Evolutionary conservation across 2,113 vertebrate species (phyloP).

Genomic region (Lasiurus cinereus): DNA sequence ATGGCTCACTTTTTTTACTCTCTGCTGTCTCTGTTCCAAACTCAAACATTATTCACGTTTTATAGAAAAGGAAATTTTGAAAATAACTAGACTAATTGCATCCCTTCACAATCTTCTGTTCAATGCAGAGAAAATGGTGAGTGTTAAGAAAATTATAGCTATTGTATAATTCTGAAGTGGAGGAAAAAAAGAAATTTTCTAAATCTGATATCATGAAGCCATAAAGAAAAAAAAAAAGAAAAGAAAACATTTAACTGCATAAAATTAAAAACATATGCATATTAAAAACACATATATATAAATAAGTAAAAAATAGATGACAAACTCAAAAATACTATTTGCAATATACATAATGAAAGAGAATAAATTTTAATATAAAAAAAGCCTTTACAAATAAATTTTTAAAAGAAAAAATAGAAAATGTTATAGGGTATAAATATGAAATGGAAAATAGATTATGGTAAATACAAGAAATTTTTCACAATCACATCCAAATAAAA

Average conservation of each 20-base stretch:
- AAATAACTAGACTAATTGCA: neutral
- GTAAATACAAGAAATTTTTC: neutral
- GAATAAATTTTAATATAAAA: neutral
- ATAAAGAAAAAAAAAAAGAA: constrained; percentile 27
- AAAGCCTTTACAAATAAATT: neutral
- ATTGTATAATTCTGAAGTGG: neutral
- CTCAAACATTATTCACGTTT: neutral
- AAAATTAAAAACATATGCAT: neutral
- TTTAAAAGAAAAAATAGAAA: neutral
- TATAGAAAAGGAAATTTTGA: neutral
- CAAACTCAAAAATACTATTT: neutral
- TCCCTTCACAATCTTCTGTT: neutral
- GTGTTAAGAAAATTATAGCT: neutral
- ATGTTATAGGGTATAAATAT: neutral
- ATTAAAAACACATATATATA: neutral
- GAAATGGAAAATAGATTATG: neutral
- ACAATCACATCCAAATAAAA: neutral
- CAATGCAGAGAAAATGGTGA: constrained; percentile 11
- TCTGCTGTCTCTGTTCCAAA: neutral
- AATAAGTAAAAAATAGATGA: neutral
- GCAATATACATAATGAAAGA: neutral
- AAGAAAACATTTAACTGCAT: neutral
- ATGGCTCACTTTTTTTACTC: constrained; percentile 28
- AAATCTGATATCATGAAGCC: neutral
- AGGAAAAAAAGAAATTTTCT: neutral